phyloP scores from a whole-genome alignment of 2,113 vertebrate genomes.

The Chiloscyllium plagiosum region DNA sequence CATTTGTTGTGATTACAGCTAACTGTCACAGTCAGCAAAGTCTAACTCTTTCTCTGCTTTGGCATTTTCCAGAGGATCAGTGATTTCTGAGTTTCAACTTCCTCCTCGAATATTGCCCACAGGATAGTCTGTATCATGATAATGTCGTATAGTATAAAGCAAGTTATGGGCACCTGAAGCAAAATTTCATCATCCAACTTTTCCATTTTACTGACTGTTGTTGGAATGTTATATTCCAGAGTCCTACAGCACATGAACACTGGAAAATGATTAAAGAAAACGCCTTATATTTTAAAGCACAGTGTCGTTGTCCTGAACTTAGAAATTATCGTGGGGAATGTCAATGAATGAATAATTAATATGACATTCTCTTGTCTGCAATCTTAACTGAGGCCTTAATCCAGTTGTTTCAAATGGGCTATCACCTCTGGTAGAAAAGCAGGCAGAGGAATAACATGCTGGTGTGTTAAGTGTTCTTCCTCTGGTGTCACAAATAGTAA shows the following conservation, averaged over 20 bases:
- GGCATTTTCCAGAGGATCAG: not conserved
- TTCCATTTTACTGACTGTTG: not conserved
- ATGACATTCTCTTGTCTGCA: not conserved
- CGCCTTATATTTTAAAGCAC: not conserved
- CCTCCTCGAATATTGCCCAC: not conserved
- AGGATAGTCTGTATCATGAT: not conserved
- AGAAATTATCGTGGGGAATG: not conserved
- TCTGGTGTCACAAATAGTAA: conserved; percentile 29
- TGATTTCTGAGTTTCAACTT: not conserved
- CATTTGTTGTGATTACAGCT: not conserved
- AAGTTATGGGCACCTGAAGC: not conserved
- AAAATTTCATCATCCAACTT: not conserved
- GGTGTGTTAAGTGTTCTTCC: conserved; percentile 6
- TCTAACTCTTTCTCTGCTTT: no score
- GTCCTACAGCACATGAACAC: not conserved
- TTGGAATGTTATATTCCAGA: not conserved
- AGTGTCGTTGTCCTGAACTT: not conserved
- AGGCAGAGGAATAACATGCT: conserved; percentile 29
- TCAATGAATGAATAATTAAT: not conserved
- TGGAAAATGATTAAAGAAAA: not conserved
- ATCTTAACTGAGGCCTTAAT: conserved; percentile 16
- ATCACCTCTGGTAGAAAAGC: not conserved
- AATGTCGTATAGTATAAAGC: not conserved
- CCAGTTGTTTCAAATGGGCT: conserved; percentile 20
- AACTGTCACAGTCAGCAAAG: not conserved